A percentile compares a stretch with the other conserved stretches of the same genome.
Evolutionary conservation across 2,888 invertebrate species (phyloP).

Genomic region (Hyles lineata): DNA sequence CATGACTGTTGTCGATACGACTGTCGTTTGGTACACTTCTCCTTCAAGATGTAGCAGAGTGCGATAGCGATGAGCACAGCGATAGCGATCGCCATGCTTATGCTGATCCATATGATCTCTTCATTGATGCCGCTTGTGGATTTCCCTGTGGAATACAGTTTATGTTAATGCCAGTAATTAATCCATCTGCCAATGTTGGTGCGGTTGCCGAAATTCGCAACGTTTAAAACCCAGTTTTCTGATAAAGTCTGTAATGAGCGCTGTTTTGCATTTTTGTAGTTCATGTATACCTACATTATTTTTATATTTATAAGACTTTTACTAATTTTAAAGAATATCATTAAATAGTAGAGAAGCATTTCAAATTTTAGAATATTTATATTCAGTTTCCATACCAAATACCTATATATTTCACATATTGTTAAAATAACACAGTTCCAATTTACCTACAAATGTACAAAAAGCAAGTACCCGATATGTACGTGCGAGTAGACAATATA

Average conservation of each 20-base stretch:
- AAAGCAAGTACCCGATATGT: too few species aligned
- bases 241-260: not conserved
- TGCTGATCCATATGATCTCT: conserved; percentile 95
- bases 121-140: conserved; percentile 94
- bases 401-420: too few species aligned
- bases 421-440: too few species aligned
- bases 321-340: too few species aligned
- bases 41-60: conserved; percentile 91
- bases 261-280: too few species aligned
- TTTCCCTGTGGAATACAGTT: conserved; percentile 85
- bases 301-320: too few species aligned
- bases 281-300: too few species aligned
- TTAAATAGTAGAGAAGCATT: too few species aligned
- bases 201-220: not conserved
- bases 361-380: too few species aligned
- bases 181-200: not conserved
- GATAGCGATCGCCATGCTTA: conserved; percentile 93
- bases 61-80: conserved; percentile 92
- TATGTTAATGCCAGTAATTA: not conserved
- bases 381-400: too few species aligned
- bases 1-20: conserved; percentile 90
- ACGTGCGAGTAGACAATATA: too few species aligned
- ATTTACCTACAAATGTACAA: too few species aligned
- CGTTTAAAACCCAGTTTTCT: not conserved
- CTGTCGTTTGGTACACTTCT: conserved; percentile 91